Conservation (phyloP, 2,797 vertebrate genomes). For the Amniataba percoides region DNA sequence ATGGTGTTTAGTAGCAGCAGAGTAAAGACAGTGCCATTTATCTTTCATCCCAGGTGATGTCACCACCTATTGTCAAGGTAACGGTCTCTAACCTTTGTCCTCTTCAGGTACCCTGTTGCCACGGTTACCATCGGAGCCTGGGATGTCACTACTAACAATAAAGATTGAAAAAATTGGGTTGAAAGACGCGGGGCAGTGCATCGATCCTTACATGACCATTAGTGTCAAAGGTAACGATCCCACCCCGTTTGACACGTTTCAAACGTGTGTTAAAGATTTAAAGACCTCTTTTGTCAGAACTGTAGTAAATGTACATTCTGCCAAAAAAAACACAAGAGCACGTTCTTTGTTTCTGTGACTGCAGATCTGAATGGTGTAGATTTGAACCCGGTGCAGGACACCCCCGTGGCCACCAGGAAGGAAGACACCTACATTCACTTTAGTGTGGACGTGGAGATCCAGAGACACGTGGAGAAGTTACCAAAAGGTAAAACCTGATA, state of each 20-base stretch:
- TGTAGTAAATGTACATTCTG: background rate
- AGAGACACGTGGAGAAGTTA: conserved; percentile 96
- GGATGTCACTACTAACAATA: conserved; percentile 95
- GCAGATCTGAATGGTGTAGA: conserved; percentile 95
- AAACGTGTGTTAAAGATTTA: background rate
- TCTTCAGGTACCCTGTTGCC: conserved; percentile 94
- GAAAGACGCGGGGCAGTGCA: conserved; percentile 98
- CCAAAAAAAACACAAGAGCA: background rate
- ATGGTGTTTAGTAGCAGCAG: no score
- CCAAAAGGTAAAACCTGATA: conserved; percentile 89
- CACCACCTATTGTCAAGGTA: background rate
- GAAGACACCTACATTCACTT: conserved; percentile 98
- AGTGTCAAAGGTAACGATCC: conserved; percentile 92
- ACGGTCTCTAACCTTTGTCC: conserved; percentile 23
- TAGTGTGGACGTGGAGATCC: conserved; percentile 95
- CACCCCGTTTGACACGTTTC: background rate
- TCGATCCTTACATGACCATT: conserved; percentile 98
- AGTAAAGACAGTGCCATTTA: background rate
- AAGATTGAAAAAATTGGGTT: conserved; percentile 97
- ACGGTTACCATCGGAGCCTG: conserved; percentile 95
- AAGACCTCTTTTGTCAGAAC: background rate
- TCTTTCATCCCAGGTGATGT: background rate
- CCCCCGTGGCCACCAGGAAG: conserved; percentile 93
- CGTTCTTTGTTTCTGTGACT: conserved; percentile 19
- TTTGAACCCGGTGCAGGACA: conserved; percentile 95